phyloP scores from a whole-genome alignment of 2,888 invertebrate species.

The Euphydryas editha region DNA sequence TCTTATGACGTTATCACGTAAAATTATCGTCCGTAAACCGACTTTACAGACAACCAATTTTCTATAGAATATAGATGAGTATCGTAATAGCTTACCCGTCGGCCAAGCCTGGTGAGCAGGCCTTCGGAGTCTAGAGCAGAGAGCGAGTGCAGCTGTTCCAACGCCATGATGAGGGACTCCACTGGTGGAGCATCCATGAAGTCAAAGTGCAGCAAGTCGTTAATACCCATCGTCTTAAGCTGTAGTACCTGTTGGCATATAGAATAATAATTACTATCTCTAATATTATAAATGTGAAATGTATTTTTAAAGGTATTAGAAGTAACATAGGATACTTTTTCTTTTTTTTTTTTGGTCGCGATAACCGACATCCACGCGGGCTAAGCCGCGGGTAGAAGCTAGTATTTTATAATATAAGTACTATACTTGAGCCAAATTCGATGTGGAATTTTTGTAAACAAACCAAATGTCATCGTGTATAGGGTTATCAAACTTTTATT shows the following conservation, averaged over 20 bases:
- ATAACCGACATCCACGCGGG: too few species aligned
- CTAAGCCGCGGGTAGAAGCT: too few species aligned
- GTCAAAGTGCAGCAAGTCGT: conserved; percentile 98
- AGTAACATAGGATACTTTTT: too few species aligned
- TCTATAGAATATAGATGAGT: conserved; percentile 43
- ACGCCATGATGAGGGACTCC: conserved; percentile 98
- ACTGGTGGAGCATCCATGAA: conserved; percentile 99
- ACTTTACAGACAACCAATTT: too few species aligned
- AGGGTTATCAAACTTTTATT: too few species aligned
- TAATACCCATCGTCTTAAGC: conserved; percentile 99
- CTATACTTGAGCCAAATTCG: too few species aligned
- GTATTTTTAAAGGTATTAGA: too few species aligned
- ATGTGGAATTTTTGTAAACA: too few species aligned
- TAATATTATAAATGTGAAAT: background rate
- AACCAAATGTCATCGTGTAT: too few species aligned
- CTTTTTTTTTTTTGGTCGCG: too few species aligned
- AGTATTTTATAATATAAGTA: too few species aligned
- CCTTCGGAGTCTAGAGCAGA: conserved; percentile 98
- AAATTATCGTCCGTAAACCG: background rate
- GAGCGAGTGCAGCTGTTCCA: conserved; percentile 98
- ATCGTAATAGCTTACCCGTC: conserved; percentile 74
- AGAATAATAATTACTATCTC: background rate
- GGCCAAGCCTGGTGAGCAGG: conserved; percentile 90
- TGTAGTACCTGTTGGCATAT: conserved; percentile 87
- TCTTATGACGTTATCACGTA: too few species aligned